Conservation (phyloP, 2,888 invertebrate genomes). For the Phorcus lineatus region DNA sequence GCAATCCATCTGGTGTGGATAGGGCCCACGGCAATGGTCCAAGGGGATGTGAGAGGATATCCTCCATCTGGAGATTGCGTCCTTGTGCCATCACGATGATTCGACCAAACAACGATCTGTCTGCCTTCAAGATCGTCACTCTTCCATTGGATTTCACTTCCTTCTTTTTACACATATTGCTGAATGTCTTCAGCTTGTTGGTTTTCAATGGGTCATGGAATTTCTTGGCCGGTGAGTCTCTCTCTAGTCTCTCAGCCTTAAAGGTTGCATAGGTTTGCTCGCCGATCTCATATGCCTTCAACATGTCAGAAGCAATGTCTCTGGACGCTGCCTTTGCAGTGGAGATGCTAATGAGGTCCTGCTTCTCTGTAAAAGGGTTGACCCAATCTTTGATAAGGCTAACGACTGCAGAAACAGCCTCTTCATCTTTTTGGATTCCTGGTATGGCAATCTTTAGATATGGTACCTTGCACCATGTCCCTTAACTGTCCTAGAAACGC, state of each 20-base stretch:
- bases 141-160: background rate
- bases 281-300: background rate
- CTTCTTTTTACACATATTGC: background rate
- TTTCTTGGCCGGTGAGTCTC: background rate
- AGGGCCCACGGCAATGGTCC: conserved; percentile 40
- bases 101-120: background rate
- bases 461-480: background rate
- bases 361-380: background rate
- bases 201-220: conserved; percentile 5
- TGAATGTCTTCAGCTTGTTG: conserved; percentile 6
- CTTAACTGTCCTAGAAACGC: too few relatives aligned
- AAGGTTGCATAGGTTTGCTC: background rate
- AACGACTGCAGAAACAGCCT: background rate
- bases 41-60: conserved; percentile 4
- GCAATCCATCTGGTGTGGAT: conserved; percentile 35
- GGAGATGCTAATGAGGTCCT: background rate
- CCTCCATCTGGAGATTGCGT: background rate
- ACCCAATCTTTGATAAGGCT: background rate
- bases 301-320: background rate
- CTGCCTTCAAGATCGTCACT: background rate
- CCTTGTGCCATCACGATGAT: background rate
- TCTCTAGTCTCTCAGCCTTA: conserved; percentile 1
- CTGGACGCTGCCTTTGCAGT: background rate
- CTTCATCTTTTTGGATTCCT: background rate
- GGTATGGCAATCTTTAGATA: background rate